Conservation (phyloP, 37 sponge, comb jelly and placozoan genomes). For the Halichondria panicea region DNA sequence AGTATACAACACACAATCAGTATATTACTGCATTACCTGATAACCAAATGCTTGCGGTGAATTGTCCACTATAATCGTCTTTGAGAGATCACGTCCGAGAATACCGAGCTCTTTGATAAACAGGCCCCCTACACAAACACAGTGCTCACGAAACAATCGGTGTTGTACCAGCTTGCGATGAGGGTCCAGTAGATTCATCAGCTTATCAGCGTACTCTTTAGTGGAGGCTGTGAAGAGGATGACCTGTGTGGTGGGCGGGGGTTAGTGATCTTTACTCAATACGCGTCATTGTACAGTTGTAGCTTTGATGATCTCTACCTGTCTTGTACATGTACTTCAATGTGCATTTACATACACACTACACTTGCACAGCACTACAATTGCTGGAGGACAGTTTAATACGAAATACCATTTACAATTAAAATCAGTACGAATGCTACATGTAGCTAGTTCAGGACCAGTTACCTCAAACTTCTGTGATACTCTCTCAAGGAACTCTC, state of each 20-base stretch:
- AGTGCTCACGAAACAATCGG: slow-evolving; percentile 95
- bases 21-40: slow-evolving; percentile 61
- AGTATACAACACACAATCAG: not conserved
- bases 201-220: slow-evolving; percentile 89
- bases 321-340: too few relatives aligned
- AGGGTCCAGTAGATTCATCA: slow-evolving; percentile 89
- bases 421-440: not conserved
- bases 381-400: too few relatives aligned
- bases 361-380: too few relatives aligned
- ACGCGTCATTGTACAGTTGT: too few relatives aligned
- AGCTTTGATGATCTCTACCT: too few relatives aligned
- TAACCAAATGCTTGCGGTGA: slow-evolving; percentile 98
- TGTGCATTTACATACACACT: too few relatives aligned
- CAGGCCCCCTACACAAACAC: slow-evolving; percentile 84
- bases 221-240: slow-evolving; percentile 86
- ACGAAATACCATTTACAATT: too few relatives aligned
- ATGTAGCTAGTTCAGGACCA: too few relatives aligned
- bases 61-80: slow-evolving; percentile 97
- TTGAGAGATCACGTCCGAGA: slow-evolving; percentile 88
- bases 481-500: slow-evolving; percentile 83
- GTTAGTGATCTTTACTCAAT: too few relatives aligned
- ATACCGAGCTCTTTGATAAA: slow-evolving; percentile 94
- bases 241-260: too few relatives aligned
- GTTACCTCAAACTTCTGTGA: slow-evolving; percentile 81
- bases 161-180: slow-evolving; percentile 81